Base-by-base conservation (phyloP, 2,113 vertebrate species). In the Rhodinocichla rosea region DNA sequence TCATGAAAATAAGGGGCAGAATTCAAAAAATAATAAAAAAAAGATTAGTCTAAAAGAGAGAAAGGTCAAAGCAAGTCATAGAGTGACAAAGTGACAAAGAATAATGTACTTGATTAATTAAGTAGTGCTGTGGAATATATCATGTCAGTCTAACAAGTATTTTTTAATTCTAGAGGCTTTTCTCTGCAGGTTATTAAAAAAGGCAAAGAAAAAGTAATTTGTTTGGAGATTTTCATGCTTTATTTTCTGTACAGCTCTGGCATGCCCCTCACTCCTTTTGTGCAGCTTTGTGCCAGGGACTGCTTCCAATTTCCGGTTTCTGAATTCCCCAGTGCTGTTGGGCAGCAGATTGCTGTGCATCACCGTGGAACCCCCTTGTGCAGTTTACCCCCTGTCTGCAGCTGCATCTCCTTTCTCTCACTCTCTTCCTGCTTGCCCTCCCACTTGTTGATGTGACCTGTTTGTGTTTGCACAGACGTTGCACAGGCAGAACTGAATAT, bases 31-130 rank as follows among this genome's bases (percentile, higher is more conserved):
- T 26, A 26, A 68, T 42, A 44, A 70, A 42, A 45, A 68, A 69
- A 35, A 42, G 11, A 67, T 14, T 9, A 37, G 30, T 87, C 13
- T 56, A 50, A 81, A 89, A 89, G 64, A 64, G 52, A 62, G n/a
- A 65, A 89, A 89, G 63, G 82, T 85, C 74, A 89, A 65, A 85
- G 78, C n/a, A 89, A 94, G 40, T 65, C 10, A 21, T 10, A 80
- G 32, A 26, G 10, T 73, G 62, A 59, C 56, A 44, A 47, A 91
- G n/a, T 78, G 62, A 47, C 63, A 47, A 59, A 86, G 47, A 67
- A 56, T 65, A 75, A 33, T 78, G 11, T 26, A 8, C 21, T 60
- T 94, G 68, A 50, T 94, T 82, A 52, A 83, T 74, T 73, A 79
- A 80, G 12, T 32, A 30, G 37, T 83, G 50, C 42, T 86, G 37